Conservation (phyloP, 2,113 vertebrate genomes). For the Garra rufa region DNA sequence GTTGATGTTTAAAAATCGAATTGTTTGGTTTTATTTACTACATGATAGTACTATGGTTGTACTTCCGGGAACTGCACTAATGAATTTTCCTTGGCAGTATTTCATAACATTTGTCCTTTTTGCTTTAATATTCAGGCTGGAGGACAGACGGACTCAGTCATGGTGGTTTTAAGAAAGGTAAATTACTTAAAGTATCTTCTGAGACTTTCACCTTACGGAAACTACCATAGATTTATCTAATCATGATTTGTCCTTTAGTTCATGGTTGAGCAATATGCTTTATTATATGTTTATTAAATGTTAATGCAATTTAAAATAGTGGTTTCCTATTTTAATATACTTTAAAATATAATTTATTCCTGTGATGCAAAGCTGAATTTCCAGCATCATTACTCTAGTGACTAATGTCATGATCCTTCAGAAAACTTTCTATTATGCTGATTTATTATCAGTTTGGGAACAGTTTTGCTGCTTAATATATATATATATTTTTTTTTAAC, state of each 20-base stretch:
- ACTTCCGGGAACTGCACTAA: not conserved
- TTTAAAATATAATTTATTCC: no score
- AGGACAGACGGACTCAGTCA: constrained; percentile 51
- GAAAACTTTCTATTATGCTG: no score
- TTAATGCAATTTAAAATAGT: no score
- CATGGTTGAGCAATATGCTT: not conserved
- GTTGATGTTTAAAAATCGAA: no score
- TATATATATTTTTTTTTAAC: no score
- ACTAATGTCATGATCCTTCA: no score
- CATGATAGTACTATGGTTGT: not conserved
- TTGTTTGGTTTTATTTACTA: not conserved
- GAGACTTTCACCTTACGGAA: not conserved
- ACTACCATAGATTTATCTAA: not conserved
- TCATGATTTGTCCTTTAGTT: not conserved
- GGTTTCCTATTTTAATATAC: no score
- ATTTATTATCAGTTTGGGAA: no score
- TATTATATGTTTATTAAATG: no score
- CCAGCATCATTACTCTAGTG: no score
- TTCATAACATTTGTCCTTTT: not conserved
- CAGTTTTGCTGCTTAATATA: no score
- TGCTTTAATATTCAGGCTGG: constrained; percentile 45
- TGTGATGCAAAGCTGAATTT: no score
- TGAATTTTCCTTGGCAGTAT: not conserved
- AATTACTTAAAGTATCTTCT: not conserved
- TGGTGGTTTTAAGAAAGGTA: constrained; percentile 78